phyloP scores from a whole-genome alignment of 2,888 invertebrate species.

The Tenthredo scrophulariae region DNA sequence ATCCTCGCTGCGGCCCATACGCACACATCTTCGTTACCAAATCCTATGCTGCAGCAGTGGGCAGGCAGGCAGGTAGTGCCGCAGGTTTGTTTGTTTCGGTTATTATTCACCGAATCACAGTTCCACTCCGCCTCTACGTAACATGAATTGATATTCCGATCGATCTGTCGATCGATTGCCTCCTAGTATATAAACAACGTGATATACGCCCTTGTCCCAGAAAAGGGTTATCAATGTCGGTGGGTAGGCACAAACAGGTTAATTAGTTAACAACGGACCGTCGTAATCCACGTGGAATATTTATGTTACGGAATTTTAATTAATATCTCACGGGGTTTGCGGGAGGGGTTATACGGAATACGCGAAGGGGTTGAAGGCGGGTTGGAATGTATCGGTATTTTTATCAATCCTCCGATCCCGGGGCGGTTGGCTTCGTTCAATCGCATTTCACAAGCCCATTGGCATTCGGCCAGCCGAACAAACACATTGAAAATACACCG shows the following conservation, averaged over 20 bases:
- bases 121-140: not conserved
- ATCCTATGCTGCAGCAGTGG: not conserved
- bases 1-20: constrained; percentile 9
- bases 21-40: constrained; percentile 50
- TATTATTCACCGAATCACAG: not conserved
- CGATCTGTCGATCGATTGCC: not conserved
- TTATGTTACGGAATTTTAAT: constrained; percentile 70
- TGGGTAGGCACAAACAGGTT: constrained; percentile 37
- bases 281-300: constrained; percentile 61
- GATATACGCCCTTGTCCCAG: not conserved
- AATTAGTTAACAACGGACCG: constrained; percentile 41
- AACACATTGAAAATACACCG: constrained; percentile 35
- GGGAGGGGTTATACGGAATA: not conserved
- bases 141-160: constrained; percentile 17
- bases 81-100: constrained; percentile 29
- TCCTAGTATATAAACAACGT: not conserved
- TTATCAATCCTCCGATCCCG: constrained; percentile 46
- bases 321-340: constrained; percentile 63
- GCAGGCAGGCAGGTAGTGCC: not conserved
- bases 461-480: constrained; percentile 61
- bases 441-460: constrained; percentile 60
- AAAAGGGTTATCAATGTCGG: constrained; percentile 36
- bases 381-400: constrained; percentile 58
- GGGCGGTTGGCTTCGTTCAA: constrained; percentile 50
- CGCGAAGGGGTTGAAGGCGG: constrained; percentile 44